Base-by-base conservation (phyloP, 2,888 invertebrate species). In the Patella depressa region DNA sequence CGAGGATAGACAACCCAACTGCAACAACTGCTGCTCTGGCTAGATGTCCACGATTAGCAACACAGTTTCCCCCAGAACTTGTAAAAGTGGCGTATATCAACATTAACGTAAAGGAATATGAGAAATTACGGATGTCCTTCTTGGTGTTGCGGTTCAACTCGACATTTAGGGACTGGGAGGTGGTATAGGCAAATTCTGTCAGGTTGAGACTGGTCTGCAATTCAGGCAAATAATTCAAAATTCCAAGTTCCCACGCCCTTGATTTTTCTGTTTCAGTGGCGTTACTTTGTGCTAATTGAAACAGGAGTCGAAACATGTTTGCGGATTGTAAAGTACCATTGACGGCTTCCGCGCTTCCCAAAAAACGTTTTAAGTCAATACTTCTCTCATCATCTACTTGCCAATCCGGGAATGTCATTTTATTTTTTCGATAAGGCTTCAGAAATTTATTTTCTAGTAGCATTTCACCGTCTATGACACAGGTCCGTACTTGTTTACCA, bases 81-180 rank as follows among this genome's bases (percentile, higher is more conserved):
- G 78, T 69, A 3, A 77, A 17, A 12, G 77, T 78, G 1, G 84
- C 78, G 72, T 81, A 83, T 2, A 74, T 69, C 1, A 80, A 76
- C 79, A 82, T 79, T 19, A 82, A 15, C 0, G 74, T 71, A 17
- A 83, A 73, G n/a, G 79, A 78, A 24, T 78, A 24, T 12, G 76
- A 71, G 34, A 81, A 78, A 70, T 77, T 70, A 5, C 55, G 45
- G 19, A 79, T 78, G 72, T 83, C 82, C 0, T 78, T 80, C 12
- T 45, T 24, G 3, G 81, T 59, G 75, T 82, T 83, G 12, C 80
- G 79, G 11, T 80, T 75, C 19, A 85, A 76, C 65, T 86, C 86
- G n/a, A 84, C 80, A 65, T 83, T 82, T n/a, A 87, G 72, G 0
- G 88, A 87, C 19, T 84, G 78, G 0, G 84, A 85, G 7, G 83